phyloP scores from a whole-genome alignment of 1,140 invertebrate species.

The Drosophila micromelanica region DNA sequence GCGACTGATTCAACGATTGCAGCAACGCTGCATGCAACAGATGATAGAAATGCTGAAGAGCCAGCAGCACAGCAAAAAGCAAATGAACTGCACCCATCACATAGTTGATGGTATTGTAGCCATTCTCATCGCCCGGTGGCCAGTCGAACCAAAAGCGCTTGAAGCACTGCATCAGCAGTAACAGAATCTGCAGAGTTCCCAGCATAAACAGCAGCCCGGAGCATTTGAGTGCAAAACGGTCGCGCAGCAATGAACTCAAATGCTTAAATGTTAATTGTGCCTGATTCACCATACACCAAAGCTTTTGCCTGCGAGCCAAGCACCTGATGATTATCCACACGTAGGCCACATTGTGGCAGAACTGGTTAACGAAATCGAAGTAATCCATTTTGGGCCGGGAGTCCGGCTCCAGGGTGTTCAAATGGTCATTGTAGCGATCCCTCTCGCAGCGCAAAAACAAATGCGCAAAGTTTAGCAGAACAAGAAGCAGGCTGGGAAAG shows the following conservation, averaged over 20 bases:
- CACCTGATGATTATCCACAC: constrained; percentile 12
- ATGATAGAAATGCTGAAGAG: constrained; percentile 39
- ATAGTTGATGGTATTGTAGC: not conserved
- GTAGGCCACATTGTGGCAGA: not conserved
- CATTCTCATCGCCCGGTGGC: not conserved
- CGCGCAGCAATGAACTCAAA: constrained; percentile 9
- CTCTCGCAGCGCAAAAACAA: not conserved
- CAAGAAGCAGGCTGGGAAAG: not conserved
- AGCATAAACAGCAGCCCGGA: constrained; percentile 11
- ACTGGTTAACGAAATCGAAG: not conserved
- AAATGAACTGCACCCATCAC: constrained; percentile 10
- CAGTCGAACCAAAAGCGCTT: constrained; percentile 18
- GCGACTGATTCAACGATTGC: constrained; percentile 16
- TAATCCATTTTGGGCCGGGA: not conserved
- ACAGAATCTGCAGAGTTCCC: constrained; percentile 13
- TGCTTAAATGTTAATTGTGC: constrained; percentile 27
- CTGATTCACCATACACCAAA: constrained; percentile 40
- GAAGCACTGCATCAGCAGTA: constrained; percentile 1
- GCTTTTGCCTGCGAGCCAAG: not conserved
- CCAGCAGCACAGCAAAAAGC: constrained; percentile 18
- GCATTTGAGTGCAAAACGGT: constrained; percentile 27
- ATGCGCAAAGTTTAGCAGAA: constrained; percentile 19
- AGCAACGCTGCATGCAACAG: constrained; percentile 39
- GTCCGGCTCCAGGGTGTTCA: not conserved
- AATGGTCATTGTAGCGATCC: not conserved